phyloP scores from a whole-genome alignment of 2,888 invertebrate species.

The Tortrix viridana region DNA sequence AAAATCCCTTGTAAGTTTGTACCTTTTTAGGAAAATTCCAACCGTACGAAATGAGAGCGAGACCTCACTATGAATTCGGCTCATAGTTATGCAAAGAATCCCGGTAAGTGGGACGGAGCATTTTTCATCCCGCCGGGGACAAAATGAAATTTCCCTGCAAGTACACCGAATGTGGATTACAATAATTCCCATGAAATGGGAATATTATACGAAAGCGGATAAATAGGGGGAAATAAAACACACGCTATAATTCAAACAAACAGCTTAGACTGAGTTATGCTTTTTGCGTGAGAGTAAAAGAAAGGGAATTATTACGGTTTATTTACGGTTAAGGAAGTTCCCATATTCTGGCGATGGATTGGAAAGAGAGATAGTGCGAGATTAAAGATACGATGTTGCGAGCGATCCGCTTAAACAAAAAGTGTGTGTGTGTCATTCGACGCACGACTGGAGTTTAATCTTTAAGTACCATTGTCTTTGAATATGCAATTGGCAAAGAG shows the following conservation, averaged over 20 bases:
- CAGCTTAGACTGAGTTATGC: constrained; percentile 24
- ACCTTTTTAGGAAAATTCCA: not conserved
- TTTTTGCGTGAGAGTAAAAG: constrained; percentile 10
- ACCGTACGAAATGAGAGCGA: not conserved
- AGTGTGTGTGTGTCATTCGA: too few species aligned
- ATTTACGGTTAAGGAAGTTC: constrained; percentile 7
- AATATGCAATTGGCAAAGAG: too few species aligned
- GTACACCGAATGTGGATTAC: constrained; percentile 33
- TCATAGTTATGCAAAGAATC: constrained; percentile 53
- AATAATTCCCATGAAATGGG: constrained; percentile 35
- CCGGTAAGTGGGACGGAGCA: constrained; percentile 53
- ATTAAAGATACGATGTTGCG: too few species aligned
- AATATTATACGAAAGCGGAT: constrained; percentile 36
- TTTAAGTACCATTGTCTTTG: too few species aligned
- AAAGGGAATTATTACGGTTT: constrained; percentile 10
- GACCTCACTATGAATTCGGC: constrained; percentile 43
- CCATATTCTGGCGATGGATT: not conserved
- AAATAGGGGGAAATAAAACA: constrained; percentile 35
- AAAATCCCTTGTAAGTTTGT: too few species aligned
- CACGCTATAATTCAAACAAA: constrained; percentile 33
- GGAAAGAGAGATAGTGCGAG: not conserved
- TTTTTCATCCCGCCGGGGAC: constrained; percentile 53
- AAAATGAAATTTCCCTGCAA: constrained; percentile 54
- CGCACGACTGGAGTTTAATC: too few species aligned
- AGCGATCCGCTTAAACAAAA: too few species aligned